phyloP scores from a whole-genome alignment of 1,140 invertebrate genomes.

The Theocolax elegans region DNA sequence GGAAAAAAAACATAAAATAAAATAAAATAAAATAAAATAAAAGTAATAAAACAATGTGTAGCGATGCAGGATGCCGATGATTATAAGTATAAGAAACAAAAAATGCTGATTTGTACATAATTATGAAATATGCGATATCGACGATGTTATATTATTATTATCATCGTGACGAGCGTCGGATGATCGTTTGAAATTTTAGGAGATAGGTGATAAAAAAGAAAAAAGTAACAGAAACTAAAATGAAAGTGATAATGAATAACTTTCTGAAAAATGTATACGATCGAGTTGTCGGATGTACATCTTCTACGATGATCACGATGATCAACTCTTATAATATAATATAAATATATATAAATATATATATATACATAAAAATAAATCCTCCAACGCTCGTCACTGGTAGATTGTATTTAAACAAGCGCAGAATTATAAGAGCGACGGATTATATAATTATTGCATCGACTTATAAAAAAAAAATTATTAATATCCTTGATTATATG shows the following conservation, averaged over 20 bases:
- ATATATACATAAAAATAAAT: slow-evolving; percentile 20
- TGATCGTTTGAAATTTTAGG: slow-evolving; percentile 28
- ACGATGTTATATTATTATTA: slow-evolving; percentile 55
- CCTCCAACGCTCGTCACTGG: slow-evolving; percentile 19
- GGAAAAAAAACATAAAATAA: slow-evolving; percentile 42
- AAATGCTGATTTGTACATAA: slow-evolving; percentile 63
- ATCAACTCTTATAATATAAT: background rate
- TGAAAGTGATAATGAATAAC: too few relatives aligned
- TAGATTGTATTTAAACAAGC: slow-evolving; percentile 38
- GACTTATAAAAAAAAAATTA: background rate
- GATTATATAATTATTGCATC: slow-evolving; percentile 32
- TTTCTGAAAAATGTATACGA: background rate
- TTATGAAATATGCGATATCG: slow-evolving; percentile 62
- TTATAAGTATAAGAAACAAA: slow-evolving; percentile 37
- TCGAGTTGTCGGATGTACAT: too few relatives aligned
- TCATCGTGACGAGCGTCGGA: slow-evolving; percentile 51
- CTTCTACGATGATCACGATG: too few relatives aligned
- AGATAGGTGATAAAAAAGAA: too few relatives aligned
- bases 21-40: too few relatives aligned
- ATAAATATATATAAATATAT: background rate
- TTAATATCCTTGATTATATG: slow-evolving; percentile 36
- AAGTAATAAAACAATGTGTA: too few relatives aligned
- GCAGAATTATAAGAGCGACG: slow-evolving; percentile 26
- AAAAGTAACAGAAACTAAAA: too few relatives aligned
- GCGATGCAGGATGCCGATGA: slow-evolving; percentile 19